Conservation (phyloP, 1,140 invertebrate species). For the Pseudomyrmex flavicornis region DNA sequence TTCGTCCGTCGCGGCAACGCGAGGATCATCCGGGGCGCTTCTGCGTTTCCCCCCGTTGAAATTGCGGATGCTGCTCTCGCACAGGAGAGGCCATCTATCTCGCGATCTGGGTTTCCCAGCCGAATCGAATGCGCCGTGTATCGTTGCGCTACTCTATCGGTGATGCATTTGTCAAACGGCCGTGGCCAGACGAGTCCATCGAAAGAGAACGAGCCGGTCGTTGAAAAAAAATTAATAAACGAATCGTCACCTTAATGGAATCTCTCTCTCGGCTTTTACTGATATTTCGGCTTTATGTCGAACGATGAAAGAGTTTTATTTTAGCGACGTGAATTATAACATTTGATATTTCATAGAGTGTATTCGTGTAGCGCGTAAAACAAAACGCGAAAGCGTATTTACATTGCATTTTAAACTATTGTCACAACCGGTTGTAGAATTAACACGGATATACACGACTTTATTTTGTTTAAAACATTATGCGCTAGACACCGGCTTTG, state of each 20-base stretch:
- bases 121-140: conserved; percentile 57
- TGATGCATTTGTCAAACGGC: conserved; percentile 63
- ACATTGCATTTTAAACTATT: neutral
- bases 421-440: neutral
- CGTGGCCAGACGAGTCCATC: conserved; percentile 34
- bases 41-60: conserved; percentile 46
- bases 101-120: conserved; percentile 44
- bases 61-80: conserved; percentile 54
- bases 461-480: neutral
- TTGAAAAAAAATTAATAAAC: conserved; percentile 57
- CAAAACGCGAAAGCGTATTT: neutral
- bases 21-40: conserved; percentile 28
- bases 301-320: neutral
- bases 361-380: neutral
- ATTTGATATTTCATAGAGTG: neutral
- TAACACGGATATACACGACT: neutral
- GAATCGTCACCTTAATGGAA: conserved; percentile 51
- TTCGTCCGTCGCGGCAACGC: conserved; percentile 13
- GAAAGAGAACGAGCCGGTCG: conserved; percentile 23
- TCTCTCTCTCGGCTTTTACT: conserved; percentile 10
- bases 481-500: neutral
- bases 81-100: conserved; percentile 50
- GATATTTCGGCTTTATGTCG: neutral
- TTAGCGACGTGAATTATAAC: neutral
- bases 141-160: conserved; percentile 51